Percentiles rank a stretch among this genome's conserved stretches.
These are phyloP conservation scores for Zingel zingel DNA, from an alignment of 2,113 vertebrate genomes.

Conservation along the genomic window DNA sequence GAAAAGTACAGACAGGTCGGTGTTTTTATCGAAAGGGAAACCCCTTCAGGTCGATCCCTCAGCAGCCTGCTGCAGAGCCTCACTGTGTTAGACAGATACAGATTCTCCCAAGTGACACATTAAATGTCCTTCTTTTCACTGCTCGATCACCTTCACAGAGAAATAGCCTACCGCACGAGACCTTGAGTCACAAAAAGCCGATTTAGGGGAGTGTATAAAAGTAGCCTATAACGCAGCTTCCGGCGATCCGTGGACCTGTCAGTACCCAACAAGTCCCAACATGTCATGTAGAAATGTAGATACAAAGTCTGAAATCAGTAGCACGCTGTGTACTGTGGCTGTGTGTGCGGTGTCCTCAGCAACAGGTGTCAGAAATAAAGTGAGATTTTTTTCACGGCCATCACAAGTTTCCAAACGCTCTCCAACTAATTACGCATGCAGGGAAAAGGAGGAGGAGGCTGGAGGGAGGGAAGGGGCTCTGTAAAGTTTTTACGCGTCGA, in stretches of 20 bases:
- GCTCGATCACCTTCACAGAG: slow-evolving; percentile 1
- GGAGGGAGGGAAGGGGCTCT: not conserved
- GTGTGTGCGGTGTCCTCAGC: slow-evolving; percentile 45
- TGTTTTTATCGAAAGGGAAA: slow-evolving; percentile 22
- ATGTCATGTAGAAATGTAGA: not conserved
- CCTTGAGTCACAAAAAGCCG: slow-evolving; percentile 9
- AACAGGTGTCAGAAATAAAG: slow-evolving; percentile 76
- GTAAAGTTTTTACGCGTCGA: slow-evolving; percentile 39
- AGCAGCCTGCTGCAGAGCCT: not conserved
- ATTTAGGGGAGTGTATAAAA: not conserved
- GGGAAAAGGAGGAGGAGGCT: not conserved
- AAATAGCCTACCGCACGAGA: not conserved
- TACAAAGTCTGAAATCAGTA: not conserved
- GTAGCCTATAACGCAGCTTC: not conserved
- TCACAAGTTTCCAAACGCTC: slow-evolving; percentile 63
- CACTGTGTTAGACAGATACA: not conserved
- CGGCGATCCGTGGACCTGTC: slow-evolving; percentile 23
- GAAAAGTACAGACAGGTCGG: slow-evolving; percentile 12
- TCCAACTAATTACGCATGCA: slow-evolving; percentile 51
- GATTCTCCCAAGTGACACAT: slow-evolving; percentile 23
- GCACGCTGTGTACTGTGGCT: not conserved
- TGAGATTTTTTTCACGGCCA: slow-evolving; percentile 47
- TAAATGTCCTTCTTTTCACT: not conserved
- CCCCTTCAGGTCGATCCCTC: slow-evolving; percentile 3
- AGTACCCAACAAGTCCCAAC: not conserved